Percentiles rank a stretch among this genome's conserved stretches.
These are phyloP conservation scores for Drosophila longiperda DNA, from an alignment of 2,888 invertebrate species.

Conservation along the genomic window DNA sequence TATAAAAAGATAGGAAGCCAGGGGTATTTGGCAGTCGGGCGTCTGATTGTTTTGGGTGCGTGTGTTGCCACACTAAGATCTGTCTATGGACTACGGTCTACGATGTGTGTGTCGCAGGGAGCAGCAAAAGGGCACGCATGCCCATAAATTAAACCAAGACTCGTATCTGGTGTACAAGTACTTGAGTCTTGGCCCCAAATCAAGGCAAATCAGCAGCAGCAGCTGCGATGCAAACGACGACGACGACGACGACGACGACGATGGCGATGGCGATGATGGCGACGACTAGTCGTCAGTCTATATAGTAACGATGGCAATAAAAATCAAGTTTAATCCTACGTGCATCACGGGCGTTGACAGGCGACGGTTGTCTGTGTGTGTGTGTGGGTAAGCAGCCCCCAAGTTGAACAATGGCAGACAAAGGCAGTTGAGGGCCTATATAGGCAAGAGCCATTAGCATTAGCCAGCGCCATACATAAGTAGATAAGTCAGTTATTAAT, in stretches of 20 bases:
- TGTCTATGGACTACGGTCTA: conserved; percentile 12
- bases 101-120: conserved; percentile 12
- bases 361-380: conserved; percentile 56
- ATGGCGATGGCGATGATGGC: conserved; percentile 11
- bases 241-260: conserved; percentile 17
- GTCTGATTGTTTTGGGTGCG: not conserved
- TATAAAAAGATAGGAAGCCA: not conserved
- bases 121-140: conserved; percentile 54
- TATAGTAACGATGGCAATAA: conserved; percentile 75
- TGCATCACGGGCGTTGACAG: conserved; percentile 77
- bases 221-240: conserved; percentile 28
- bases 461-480: conserved; percentile 56
- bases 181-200: conserved; percentile 65
- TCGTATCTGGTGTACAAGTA: conserved; percentile 49
- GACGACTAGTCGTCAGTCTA: conserved; percentile 56
- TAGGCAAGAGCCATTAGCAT: conserved; percentile 56
- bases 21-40: conserved; percentile 4
- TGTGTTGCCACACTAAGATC: conserved; percentile 7
- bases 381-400: conserved; percentile 53
- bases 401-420: conserved; percentile 59
- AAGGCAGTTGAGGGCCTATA: conserved; percentile 33
- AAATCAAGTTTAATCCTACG: conserved; percentile 81
- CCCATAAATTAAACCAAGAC: conserved; percentile 65
- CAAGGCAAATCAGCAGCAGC: conserved; percentile 61
- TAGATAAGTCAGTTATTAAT: conserved; percentile 41